Evolutionary conservation across 1,140 invertebrate species (phyloP).

Genomic region (Drosophila repletoides): DNA sequence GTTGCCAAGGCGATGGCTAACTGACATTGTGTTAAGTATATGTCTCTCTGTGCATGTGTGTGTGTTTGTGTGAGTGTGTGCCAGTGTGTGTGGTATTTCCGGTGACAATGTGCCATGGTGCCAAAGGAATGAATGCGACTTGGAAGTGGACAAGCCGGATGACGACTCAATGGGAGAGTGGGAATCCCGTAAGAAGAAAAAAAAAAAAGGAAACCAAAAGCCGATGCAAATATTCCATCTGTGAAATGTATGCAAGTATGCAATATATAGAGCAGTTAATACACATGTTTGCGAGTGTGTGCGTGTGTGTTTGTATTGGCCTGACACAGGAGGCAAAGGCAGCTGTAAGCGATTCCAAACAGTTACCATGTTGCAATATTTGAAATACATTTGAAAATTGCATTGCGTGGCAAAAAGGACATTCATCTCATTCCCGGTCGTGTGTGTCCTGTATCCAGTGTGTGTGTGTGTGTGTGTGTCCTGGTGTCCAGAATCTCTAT

Average conservation of each 20-base stretch:
- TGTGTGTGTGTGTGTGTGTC: no score
- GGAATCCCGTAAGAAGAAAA: conserved; percentile 9
- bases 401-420: conserved; percentile 44
- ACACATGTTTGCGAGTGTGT: background rate
- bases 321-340: conserved; percentile 13
- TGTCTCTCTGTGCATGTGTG: conserved; percentile 15
- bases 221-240: conserved; percentile 40
- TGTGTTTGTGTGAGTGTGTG: conserved; percentile 29
- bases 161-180: conserved; percentile 52
- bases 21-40: conserved; percentile 42
- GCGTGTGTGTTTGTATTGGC: conserved; percentile 23
- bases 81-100: conserved; percentile 65
- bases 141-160: conserved; percentile 62
- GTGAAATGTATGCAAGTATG: background rate
- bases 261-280: conserved; percentile 13
- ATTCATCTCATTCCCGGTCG: conserved; percentile 43
- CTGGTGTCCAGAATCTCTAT: no score
- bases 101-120: conserved; percentile 73
- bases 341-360: conserved; percentile 45
- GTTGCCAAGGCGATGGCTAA: conserved; percentile 69
- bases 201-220: conserved; percentile 52
- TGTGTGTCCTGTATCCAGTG: no score
- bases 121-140: conserved; percentile 60
- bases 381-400: conserved; percentile 69
- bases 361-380: conserved; percentile 67